phyloP scores from a whole-genome alignment of 2,113 vertebrate genomes.

The Bos taurus region DNA sequence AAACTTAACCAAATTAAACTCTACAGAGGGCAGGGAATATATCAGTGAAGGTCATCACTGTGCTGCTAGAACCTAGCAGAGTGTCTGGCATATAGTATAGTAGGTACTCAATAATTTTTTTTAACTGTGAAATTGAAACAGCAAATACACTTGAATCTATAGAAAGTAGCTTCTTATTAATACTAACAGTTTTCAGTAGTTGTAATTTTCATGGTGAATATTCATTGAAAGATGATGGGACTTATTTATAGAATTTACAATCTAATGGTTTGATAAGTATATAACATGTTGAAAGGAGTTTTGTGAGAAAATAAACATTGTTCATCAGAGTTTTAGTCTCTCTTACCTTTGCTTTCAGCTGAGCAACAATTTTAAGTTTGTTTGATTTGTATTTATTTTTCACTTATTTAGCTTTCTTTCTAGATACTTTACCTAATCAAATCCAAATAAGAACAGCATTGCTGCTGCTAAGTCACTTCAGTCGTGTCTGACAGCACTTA shows the following conservation, averaged over 20 bases:
- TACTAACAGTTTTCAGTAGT: conserved; percentile 69
- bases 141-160: conserved; percentile 17
- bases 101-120: neutral
- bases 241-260: conserved; percentile 82
- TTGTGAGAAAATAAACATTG: conserved; percentile 75
- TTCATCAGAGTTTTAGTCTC: conserved; percentile 76
- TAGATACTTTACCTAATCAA: conserved; percentile 58
- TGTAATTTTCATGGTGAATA: conserved; percentile 77
- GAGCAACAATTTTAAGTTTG: conserved; percentile 31
- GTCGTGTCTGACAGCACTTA: neutral
- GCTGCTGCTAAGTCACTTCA: too few relatives aligned
- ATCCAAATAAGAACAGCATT: conserved; percentile 65
- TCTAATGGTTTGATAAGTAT: conserved; percentile 82
- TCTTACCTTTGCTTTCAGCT: conserved; percentile 57
- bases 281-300: conserved; percentile 80
- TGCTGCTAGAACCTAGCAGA: neutral
- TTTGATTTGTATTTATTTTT: conserved; percentile 58
- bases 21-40: neutral
- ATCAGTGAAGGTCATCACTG: neutral
- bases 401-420: conserved; percentile 69
- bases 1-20: neutral
- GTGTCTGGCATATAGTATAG: neutral
- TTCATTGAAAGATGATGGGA: conserved; percentile 76
- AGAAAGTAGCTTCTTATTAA: conserved; percentile 71
- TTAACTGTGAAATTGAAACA: conserved; percentile 57